Evolutionary conservation across 2,888 invertebrate species (phyloP).

Genomic region (Octodonta nipae): DNA sequence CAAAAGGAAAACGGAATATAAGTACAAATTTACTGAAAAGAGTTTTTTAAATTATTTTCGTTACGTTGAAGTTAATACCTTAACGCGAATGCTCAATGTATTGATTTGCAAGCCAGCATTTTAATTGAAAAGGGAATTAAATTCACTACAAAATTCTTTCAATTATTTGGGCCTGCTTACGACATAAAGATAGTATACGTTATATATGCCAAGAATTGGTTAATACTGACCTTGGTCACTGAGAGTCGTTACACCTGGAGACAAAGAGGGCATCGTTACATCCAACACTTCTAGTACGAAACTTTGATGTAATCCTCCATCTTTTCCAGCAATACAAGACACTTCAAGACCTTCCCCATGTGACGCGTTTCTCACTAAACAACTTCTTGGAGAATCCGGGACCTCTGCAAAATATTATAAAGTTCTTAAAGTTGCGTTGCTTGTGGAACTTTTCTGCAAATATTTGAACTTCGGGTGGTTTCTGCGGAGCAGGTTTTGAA

Average conservation of each 20-base stretch:
- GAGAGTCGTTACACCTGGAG: constrained; percentile 33
- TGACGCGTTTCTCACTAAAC: constrained; percentile 55
- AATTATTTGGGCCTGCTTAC: no score
- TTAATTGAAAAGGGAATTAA: no score
- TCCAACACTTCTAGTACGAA: constrained; percentile 69
- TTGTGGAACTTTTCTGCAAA: neutral
- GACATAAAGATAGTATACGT: no score
- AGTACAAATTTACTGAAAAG: no score
- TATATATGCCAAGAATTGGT: no score
- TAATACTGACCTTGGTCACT: constrained; percentile 33
- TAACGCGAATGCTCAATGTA: no score
- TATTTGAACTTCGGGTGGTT: constrained; percentile 2
- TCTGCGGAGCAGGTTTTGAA: constrained; percentile 14
- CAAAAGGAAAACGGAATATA: no score
- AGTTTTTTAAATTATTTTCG: no score
- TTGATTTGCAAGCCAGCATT: no score
- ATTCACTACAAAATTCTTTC: no score
- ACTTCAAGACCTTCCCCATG: constrained; percentile 46
- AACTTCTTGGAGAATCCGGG: constrained; percentile 64
- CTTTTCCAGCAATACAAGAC: constrained; percentile 63
- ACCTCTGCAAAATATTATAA: constrained; percentile 49
- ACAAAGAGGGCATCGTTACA: constrained; percentile 35
- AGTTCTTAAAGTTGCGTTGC: neutral
- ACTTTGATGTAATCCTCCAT: constrained; percentile 69
- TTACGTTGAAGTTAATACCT: no score